A percentile compares a stretch with the other conserved stretches of the same genome.
Conservation (phyloP, 2,888 invertebrate species). For the Horisme vitalbata region DNA sequence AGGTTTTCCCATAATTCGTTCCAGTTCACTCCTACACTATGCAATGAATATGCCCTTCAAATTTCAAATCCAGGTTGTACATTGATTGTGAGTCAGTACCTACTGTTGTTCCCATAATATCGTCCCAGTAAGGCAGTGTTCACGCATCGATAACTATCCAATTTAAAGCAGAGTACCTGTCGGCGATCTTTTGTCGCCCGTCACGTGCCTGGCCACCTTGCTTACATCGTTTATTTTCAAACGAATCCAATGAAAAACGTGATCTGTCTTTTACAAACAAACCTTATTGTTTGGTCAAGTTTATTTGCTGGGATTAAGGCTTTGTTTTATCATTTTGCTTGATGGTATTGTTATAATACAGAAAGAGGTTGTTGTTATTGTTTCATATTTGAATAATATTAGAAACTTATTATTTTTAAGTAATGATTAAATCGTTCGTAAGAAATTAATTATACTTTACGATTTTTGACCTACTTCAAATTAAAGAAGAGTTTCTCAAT, state of each 20-base stretch:
- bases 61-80: too few species aligned
- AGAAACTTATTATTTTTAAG: too few species aligned
- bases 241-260: slow-evolving; percentile 57
- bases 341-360: slow-evolving; percentile 1
- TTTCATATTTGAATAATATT: neutral
- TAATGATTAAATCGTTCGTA: too few species aligned
- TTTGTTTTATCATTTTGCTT: slow-evolving; percentile 6
- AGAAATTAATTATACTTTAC: too few species aligned
- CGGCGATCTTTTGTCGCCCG: slow-evolving; percentile 71
- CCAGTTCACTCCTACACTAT: too few species aligned
- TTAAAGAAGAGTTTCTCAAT: too few species aligned
- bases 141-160: slow-evolving; percentile 79
- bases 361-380: neutral
- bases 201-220: slow-evolving; percentile 63
- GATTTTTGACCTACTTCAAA: too few species aligned
- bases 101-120: slow-evolving; percentile 5
- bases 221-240: slow-evolving; percentile 56
- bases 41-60: too few species aligned
- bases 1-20: too few species aligned
- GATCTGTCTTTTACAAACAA: slow-evolving; percentile 54
- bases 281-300: slow-evolving; percentile 40
- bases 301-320: slow-evolving; percentile 38
- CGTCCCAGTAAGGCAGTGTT: slow-evolving; percentile 39
- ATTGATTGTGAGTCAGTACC: too few species aligned
- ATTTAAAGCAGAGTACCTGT: slow-evolving; percentile 72